Base-by-base conservation (phyloP, 2,888 invertebrate species). In the Luperina testacea region DNA sequence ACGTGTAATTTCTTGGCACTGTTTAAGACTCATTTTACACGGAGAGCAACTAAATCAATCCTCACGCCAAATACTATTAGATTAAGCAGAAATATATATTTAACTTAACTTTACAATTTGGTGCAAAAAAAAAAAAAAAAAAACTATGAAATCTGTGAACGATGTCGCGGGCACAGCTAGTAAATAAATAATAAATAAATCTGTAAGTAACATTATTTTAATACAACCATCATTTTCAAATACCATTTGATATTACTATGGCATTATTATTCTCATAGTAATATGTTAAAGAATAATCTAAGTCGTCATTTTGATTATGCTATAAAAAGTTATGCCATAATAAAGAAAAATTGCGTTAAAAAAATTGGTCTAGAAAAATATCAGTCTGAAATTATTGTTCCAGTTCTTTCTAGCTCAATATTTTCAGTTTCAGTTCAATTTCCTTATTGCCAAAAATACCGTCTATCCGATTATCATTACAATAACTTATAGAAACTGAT, bases 1-100 rank as follows among this genome's bases (percentile, higher is more conserved):
- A 82, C 84, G 53, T 75, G 81, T 65, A 82, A 75, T 63, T 84
- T 75, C 76, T 82, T 86, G 86, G 86, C 86, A 86, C 78, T 75
- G 80, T 63, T 68, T 73, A 75, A 72, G 70, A 78, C 68, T 70
- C 74, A 78, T 78, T 87, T 80, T 82, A 71, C 72, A 68, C 72
- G 61, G 48, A 82, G 72, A 71, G 32, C 73, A 69, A 87, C 61
- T 85, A 75, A 78, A 86, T 87, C 76, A 78, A 85, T 85, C 64
- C 75, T 45, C 78, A 80, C 72, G 82, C 76, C 77, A 87, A 86
- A 87, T 87, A 75, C 77, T 82, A 87, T 80, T 57, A 76, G 74
- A 85, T 87, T 80, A 80, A 72, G 77, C 42, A 77, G 61, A 68
- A 64, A 67, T 77, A 77, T 68, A 75, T 72, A 48, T 74, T 57